Evolutionary conservation across 2,113 vertebrate genomes (phyloP).

Genomic region (Tichodroma muraria): DNA sequence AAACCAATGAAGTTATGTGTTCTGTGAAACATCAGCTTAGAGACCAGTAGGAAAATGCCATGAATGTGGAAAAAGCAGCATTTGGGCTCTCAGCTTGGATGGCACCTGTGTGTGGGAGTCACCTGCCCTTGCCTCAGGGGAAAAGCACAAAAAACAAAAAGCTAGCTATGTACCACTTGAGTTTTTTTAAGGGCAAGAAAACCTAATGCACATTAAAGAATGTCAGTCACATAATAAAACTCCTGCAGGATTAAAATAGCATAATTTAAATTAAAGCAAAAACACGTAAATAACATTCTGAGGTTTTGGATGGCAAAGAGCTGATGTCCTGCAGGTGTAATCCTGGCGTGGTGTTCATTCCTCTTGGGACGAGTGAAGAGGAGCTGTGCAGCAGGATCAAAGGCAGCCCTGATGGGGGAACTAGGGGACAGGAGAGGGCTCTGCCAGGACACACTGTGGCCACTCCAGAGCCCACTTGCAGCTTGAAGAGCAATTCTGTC

Average conservation of each 20-base stretch:
- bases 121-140: not conserved
- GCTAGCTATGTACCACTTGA: rapidly evolving
- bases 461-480: not conserved
- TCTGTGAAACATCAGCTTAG: not conserved
- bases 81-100: not conserved
- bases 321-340: rapidly evolving
- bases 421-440: not conserved
- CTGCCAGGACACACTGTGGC: not conserved
- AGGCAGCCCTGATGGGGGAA: not conserved
- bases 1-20: not conserved
- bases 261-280: not conserved
- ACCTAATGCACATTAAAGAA: not conserved
- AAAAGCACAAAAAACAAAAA: not conserved
- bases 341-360: not conserved
- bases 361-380: rapidly evolving
- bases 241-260: not conserved
- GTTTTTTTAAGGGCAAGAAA: not conserved
- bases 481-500: not conserved
- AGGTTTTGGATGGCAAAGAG: not conserved
- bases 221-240: not conserved
- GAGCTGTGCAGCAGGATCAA: not conserved
- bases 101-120: rapidly evolving
- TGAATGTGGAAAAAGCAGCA: not conserved
- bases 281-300: not conserved
- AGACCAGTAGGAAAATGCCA: not conserved